These are phyloP conservation scores for Scalopus aquaticus DNA, from an alignment of 2,113 vertebrate species.

Conservation along the genomic window DNA sequence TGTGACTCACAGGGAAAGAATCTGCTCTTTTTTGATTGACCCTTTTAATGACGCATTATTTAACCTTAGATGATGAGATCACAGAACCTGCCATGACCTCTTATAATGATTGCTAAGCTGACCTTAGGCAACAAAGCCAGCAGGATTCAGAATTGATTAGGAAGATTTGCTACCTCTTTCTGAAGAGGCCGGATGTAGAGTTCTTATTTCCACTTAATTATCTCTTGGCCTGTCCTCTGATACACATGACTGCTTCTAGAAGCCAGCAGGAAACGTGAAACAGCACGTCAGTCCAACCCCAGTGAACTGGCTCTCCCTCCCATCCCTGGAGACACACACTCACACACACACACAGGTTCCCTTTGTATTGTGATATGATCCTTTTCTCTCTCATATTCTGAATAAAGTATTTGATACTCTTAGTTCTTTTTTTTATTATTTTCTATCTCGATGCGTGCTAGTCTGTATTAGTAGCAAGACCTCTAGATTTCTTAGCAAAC, in stretches of 20 bases:
- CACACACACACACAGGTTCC: background rate
- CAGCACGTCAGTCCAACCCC: background rate
- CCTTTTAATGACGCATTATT: constrained; percentile 6
- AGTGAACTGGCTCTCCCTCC: background rate
- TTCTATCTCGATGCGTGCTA: background rate
- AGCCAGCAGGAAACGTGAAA: background rate
- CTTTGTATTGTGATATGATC: background rate
- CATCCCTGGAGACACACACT: background rate
- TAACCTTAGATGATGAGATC: constrained; percentile 43
- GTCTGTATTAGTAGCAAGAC: background rate
- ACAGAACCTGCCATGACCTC: background rate
- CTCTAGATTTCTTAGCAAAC: background rate
- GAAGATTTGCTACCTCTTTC: background rate
- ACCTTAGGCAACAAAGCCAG: constrained; percentile 45
- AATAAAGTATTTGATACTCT: background rate
- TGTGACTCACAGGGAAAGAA: background rate
- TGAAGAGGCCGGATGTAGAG: constrained; percentile 2
- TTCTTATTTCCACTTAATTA: constrained; percentile 68
- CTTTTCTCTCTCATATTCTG: background rate
- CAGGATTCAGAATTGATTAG: constrained; percentile 6
- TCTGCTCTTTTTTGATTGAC: background rate
- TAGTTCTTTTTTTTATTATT: background rate
- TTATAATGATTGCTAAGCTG: constrained; percentile 21
- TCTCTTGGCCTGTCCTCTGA: constrained; percentile 59
- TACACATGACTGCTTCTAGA: constrained; percentile 48